Evolutionary conservation across 2,797 vertebrate species (phyloP).

Genomic region (Corythornis leucogaster): DNA sequence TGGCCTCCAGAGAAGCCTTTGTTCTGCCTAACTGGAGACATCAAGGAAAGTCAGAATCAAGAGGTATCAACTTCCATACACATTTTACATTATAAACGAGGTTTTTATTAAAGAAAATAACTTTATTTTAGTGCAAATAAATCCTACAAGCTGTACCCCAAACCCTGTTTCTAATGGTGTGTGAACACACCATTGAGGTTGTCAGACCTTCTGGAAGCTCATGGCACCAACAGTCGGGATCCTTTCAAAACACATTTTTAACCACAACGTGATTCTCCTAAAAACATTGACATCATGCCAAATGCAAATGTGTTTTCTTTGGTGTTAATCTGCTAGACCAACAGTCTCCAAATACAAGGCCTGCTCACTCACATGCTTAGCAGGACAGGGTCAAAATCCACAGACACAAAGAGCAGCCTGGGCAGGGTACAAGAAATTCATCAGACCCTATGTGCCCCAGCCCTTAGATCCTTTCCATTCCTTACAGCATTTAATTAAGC

Average conservation of each 20-base stretch:
- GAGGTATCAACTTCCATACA: not conserved
- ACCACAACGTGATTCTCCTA: not conserved
- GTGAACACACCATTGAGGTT: not conserved
- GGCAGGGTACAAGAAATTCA: not conserved
- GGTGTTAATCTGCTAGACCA: not conserved
- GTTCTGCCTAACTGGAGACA: not conserved
- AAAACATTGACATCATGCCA: not conserved
- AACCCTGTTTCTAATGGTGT: not conserved
- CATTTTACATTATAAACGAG: not conserved
- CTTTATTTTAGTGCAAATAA: not conserved
- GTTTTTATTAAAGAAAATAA: too few species aligned
- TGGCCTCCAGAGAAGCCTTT: not conserved
- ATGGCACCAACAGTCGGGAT: not conserved
- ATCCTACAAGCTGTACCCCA: not conserved
- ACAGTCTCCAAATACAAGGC: not conserved
- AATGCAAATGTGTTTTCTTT: fast-evolving
- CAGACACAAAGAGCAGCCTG: not conserved
- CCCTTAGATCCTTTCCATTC: fast-evolving
- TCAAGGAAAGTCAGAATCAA: not conserved
- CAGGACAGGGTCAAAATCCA: not conserved
- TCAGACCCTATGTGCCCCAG: too few species aligned
- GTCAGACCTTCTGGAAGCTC: not conserved
- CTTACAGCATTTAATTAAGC: not conserved
- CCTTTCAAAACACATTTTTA: not conserved
- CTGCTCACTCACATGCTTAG: not conserved